phyloP scores from a whole-genome alignment of 2,797 vertebrate species.

The Hydrocynus forskahlii region DNA sequence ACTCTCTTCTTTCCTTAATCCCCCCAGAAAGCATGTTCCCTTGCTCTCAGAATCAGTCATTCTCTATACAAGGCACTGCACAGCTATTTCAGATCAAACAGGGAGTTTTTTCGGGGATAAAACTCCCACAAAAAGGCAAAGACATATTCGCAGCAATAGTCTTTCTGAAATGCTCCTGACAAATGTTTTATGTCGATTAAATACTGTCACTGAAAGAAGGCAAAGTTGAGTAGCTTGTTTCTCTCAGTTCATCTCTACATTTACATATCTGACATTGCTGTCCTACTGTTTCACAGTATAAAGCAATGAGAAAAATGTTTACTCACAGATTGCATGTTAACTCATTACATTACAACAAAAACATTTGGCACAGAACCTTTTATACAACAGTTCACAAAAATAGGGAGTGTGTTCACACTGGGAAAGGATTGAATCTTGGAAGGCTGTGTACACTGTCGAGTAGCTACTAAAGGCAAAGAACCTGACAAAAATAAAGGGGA shows the following conservation, averaged over 20 bases:
- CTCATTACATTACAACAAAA: slow-evolving; percentile 6
- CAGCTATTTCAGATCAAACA: slow-evolving; percentile 10
- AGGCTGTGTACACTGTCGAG: not conserved
- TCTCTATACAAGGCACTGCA: not conserved
- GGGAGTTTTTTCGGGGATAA: not conserved
- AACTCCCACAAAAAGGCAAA: not conserved
- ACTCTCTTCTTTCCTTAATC: slow-evolving; percentile 64
- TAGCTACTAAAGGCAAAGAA: not conserved
- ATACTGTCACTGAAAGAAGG: not conserved
- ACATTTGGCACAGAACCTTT: not conserved
- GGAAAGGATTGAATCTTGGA: not conserved
- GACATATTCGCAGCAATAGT: not conserved
- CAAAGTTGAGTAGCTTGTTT: not conserved
- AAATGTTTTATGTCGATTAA: not conserved
- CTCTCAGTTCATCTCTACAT: not conserved
- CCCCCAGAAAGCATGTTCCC: slow-evolving; percentile 35
- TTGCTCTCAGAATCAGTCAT: slow-evolving; percentile 15
- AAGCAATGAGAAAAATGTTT: not conserved
- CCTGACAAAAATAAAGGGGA: not conserved
- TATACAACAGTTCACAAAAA: slow-evolving; percentile 7
- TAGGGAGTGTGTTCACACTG: slow-evolving; percentile 11
- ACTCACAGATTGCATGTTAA: not conserved
- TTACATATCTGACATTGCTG: not conserved
- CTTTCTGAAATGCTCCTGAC: not conserved
- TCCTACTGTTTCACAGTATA: not conserved